phyloP scores from a whole-genome alignment of 2,113 vertebrate species.

The Brachirus orientalis region DNA sequence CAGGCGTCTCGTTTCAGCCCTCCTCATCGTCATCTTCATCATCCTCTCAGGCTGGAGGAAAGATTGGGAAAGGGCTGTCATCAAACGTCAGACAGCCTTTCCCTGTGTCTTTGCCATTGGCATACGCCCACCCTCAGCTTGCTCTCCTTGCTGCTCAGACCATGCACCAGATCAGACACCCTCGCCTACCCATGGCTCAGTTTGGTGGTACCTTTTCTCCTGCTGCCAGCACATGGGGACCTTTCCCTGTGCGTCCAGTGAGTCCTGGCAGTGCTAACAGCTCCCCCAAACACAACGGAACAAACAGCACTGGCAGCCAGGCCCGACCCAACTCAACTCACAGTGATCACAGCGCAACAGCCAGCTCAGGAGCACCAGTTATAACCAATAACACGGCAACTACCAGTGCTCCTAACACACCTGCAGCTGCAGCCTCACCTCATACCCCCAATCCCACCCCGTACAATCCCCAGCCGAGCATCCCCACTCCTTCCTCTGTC shows the following conservation, averaged over 20 bases:
- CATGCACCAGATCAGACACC: slow-evolving; percentile 98
- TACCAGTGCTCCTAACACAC: slow-evolving; percentile 71
- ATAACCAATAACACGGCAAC: slow-evolving; percentile 49
- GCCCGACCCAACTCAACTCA: slow-evolving; percentile 58
- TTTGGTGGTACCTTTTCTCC: slow-evolving; percentile 97
- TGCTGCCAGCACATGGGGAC: slow-evolving; percentile 96
- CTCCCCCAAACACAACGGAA: slow-evolving; percentile 94
- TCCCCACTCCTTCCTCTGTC: slow-evolving; percentile 91
- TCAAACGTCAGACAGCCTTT: slow-evolving; percentile 94
- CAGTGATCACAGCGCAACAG: slow-evolving; percentile 61
- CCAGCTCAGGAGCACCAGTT: slow-evolving; percentile 48
- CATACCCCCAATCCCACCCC: slow-evolving; percentile 78
- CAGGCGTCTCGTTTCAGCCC: slow-evolving; percentile 89
- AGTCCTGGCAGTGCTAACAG: slow-evolving; percentile 94
- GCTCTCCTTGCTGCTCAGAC: slow-evolving; percentile 96
- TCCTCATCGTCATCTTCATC: slow-evolving; percentile 82
- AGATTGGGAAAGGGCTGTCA: slow-evolving; percentile 91
- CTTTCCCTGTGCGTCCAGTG: slow-evolving; percentile 97
- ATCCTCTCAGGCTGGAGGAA: slow-evolving; percentile 88
- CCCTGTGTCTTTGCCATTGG: slow-evolving; percentile 91
- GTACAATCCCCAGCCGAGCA: slow-evolving; percentile 81
- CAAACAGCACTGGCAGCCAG: slow-evolving; percentile 49
- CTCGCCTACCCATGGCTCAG: slow-evolving; percentile 96
- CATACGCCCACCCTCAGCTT: slow-evolving; percentile 96
- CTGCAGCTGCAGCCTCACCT: slow-evolving; percentile 77